Conservation (phyloP, 1,140 invertebrate species). For the Neodiprion lecontei region DNA sequence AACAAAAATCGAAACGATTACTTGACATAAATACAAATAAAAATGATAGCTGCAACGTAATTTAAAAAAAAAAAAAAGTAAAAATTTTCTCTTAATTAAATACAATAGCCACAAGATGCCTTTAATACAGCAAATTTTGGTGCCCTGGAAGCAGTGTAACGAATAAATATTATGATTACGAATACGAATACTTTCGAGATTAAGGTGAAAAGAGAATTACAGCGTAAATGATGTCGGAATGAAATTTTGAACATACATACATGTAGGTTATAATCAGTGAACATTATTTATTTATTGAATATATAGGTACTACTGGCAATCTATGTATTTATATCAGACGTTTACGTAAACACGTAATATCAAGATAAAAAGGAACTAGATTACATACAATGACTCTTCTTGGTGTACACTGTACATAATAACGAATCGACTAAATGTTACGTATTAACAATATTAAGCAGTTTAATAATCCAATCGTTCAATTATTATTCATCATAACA, state of each 20-base stretch:
- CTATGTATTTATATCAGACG: conserved; percentile 25
- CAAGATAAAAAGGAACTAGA: conserved; percentile 8
- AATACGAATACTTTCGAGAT: conserved; percentile 17
- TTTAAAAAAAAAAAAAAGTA: conserved; percentile 54
- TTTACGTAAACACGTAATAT: conserved; percentile 41
- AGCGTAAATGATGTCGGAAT: conserved; percentile 18
- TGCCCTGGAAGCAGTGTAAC: conserved; percentile 42
- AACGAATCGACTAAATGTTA: background rate
- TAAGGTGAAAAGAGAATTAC: conserved; percentile 17
- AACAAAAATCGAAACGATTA: conserved; percentile 22
- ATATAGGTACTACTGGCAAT: background rate
- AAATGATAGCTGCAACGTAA: conserved; percentile 34
- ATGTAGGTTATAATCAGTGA: background rate
- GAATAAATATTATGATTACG: conserved; percentile 21
- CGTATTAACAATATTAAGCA: background rate
- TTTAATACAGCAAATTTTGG: conserved; percentile 50
- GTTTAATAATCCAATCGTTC: background rate
- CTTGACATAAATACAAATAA: conserved; percentile 14
- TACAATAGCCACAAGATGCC: conserved; percentile 58
- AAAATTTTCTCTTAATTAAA: conserved; percentile 15
- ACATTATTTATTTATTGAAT: conserved; percentile 2
- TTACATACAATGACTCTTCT: background rate
- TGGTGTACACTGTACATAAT: background rate
- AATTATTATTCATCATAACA: background rate
- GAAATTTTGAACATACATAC: background rate